A percentile compares a stretch with the other conserved stretches of the same genome.
phyloP scores from a whole-genome alignment of 2,888 invertebrate genomes.

The Pristionchus maxplancki region DNA sequence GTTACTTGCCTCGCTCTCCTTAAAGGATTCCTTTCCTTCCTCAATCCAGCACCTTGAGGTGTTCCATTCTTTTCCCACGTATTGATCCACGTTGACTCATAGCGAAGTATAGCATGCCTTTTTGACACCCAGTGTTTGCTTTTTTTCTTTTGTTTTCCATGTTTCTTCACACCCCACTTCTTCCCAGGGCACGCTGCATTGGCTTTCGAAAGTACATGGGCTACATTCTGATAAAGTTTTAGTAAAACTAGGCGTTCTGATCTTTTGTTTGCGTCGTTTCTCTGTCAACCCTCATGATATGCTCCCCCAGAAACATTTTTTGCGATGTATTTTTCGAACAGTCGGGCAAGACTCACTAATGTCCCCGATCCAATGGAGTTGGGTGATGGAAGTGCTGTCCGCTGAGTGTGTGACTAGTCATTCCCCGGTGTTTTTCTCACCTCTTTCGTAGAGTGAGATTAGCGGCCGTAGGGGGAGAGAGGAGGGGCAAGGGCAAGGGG shows the following conservation, averaged over 20 bases:
- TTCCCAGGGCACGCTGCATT: no score
- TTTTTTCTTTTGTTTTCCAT: no score
- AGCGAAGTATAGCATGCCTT: no score
- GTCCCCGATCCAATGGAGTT: neutral
- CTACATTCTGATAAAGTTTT: no score
- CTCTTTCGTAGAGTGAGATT: conserved; percentile 5
- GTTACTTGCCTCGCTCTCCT: neutral
- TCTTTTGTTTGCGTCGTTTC: no score
- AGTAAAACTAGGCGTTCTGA: no score
- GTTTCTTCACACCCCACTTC: no score
- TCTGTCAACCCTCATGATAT: no score
- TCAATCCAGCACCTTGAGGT: neutral
- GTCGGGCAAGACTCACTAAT: neutral
- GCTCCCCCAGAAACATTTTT: no score
- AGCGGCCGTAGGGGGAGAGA: neutral
- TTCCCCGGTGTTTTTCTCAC: neutral
- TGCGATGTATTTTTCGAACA: no score
- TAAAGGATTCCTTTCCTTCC: neutral
- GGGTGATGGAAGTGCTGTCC: neutral
- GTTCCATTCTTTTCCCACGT: neutral
- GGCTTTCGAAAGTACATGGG: no score
- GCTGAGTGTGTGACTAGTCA: neutral
- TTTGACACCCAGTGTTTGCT: no score
- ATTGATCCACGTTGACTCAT: neutral
- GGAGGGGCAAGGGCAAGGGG: neutral